Evolutionary conservation across 2,888 invertebrate species (phyloP).

Genomic region (Entomobrya multifasciata): DNA sequence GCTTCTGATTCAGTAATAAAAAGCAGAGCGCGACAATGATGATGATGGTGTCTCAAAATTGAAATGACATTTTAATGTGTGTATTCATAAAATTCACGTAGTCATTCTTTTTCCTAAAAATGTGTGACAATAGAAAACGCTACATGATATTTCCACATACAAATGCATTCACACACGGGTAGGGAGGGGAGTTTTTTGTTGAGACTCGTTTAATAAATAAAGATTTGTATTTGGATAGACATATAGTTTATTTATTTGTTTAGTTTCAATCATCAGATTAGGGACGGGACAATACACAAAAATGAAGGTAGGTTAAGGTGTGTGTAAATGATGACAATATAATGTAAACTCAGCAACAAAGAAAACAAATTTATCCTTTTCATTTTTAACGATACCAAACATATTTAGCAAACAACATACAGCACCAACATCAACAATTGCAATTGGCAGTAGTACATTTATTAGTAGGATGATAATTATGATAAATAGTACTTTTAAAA

Average conservation of each 20-base stretch:
- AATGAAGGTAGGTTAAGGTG: constrained; percentile 21
- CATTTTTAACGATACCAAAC: constrained; percentile 15
- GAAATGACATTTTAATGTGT: constrained; percentile 39
- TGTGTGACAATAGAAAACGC: background rate
- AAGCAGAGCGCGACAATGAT: background rate
- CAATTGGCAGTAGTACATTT: background rate
- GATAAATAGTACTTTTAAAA: constrained; percentile 22
- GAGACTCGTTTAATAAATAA: background rate
- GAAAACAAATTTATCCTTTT: constrained; percentile 43
- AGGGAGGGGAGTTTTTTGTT: too few species aligned
- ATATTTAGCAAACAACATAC: too few species aligned
- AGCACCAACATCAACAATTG: too few species aligned
- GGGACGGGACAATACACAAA: background rate
- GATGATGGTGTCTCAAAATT: background rate
- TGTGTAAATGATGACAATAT: background rate
- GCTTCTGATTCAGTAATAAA: background rate
- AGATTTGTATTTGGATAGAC: too few species aligned
- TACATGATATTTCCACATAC: too few species aligned
- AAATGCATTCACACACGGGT: too few species aligned
- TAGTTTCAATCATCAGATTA: constrained; percentile 29
- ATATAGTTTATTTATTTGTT: constrained; percentile 1
- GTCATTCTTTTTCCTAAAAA: constrained; percentile 25
- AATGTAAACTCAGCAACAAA: background rate
- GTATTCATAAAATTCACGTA: background rate
- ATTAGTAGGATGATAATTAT: background rate